Evolutionary conservation across 2,113 vertebrate species (phyloP), one percentile per base, ranked within the genome.

Genomic region (Heteronetta atricapilla): DNA sequence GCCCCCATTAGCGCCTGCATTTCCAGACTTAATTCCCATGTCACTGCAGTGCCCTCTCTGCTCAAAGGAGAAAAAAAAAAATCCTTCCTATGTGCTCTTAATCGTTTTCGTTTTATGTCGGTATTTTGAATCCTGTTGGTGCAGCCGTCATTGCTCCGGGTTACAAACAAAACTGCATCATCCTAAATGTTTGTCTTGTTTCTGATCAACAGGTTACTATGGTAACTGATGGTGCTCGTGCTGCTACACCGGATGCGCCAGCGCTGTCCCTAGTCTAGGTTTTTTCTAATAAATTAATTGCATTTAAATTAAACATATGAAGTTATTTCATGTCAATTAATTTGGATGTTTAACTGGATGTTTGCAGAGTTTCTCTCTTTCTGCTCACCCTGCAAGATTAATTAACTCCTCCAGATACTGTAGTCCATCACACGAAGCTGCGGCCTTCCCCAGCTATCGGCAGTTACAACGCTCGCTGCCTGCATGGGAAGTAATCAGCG

Each of bases 321-420:
- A 95, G 96, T 96, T 96, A 95, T 96, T 97, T 97, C 86, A 53
- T 78, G 91, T 97, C 97, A 97, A 95, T 98, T 97, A 98, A 97
- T 97, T 96, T 93, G 96, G 93, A 90, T 85, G 97, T 96, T 96
- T 94, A 94, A 88, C 92, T 81, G 95, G 56, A 67, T 92, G 83
- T 93, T 52, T 56, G 85, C 64, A 53, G 86, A 75, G 68, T 74
- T 83, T 79, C 69, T 36, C 69, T 84, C 90, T 76, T 79, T 88
- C 92, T 87, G 11, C 56, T 93, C 95, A 16, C 73, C 56, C 82
- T 81, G n/a, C 91, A 80, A 6, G 26, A 21, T 96, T 97, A 96
- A 98, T 98, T 97, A 97, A 90, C 94, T 97, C 93, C 95, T 94
- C 84, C 81, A 92, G 91, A 69, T 94, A 89, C 73, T n/a, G 64